Base-by-base conservation (phyloP, 1,140 invertebrate genomes). In the Mizuhopecten yessoensis region DNA sequence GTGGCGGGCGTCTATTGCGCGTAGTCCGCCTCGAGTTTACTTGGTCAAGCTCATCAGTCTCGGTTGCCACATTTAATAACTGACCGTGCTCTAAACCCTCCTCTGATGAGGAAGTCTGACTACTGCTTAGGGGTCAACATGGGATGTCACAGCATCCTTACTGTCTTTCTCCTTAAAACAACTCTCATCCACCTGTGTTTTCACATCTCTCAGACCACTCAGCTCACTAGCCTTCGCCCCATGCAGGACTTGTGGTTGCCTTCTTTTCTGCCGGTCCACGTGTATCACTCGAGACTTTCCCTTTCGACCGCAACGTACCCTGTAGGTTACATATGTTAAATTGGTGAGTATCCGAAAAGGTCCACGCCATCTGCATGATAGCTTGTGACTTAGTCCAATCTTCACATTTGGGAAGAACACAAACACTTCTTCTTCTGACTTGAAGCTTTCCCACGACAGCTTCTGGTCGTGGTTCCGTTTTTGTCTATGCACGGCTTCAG, bases 401-500 rank as follows among this genome's bases (percentile, higher is more conserved):
- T 29, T n/a, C 10, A 29, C n/a, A n/a, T 33, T 86, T 10, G 75
- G 75, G 33, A 86, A 86, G 33, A 29, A 86, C 75, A 86, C 75
- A 17, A 29, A 86, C 17, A 86, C 75, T 33, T 86, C 75, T 29
- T 86, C 75, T 33, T 17, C 75, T 29, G 75, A 17, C 33, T 86
- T 33, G 33, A 87, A 87, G n/a, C 9, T 87, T 33, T 87, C 33
- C 33, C 34, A 87, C 33, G 87, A 87, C 87, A 34, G n/a, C 87
- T 34, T 29, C n/a, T 34, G 87, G 33, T 87, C 87, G 20, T 87
- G 87, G 23, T 34, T 33, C 34, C 29, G 29, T 20, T 87, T 87
- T 20, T 34, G 87, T 34, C 87, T 29, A 9, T 33, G 34, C 75
- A 86, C 17, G 17, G 75, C 75, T 86, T 17, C n/a, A 17, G 75